These are phyloP conservation scores for Eulithis testata DNA, from an alignment of 2,888 invertebrate genomes.

Conservation along the genomic window DNA sequence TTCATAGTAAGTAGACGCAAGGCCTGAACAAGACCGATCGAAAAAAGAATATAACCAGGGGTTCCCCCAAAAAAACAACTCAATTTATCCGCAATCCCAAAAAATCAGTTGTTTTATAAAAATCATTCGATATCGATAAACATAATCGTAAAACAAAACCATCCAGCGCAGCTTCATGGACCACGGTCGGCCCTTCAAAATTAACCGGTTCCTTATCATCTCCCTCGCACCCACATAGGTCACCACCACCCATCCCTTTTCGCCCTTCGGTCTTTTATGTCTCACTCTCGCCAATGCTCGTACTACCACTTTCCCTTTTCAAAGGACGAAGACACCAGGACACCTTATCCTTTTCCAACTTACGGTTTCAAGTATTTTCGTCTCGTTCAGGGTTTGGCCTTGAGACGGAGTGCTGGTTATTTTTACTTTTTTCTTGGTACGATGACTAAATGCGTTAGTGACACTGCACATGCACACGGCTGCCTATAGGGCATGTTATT, in stretches of 20 bases:
- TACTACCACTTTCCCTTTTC: slow-evolving; percentile 83
- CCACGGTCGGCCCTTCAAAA: slow-evolving; percentile 79
- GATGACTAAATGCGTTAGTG: slow-evolving; percentile 79
- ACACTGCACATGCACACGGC: slow-evolving; percentile 3
- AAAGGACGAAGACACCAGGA: slow-evolving; percentile 80
- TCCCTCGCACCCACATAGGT: slow-evolving; percentile 46
- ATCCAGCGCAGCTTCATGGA: slow-evolving; percentile 66
- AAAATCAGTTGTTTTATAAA: slow-evolving; percentile 24
- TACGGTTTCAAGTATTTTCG: slow-evolving; percentile 38
- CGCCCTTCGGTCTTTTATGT: slow-evolving; percentile 79
- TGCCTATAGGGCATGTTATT: not conserved
- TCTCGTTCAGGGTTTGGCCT: slow-evolving; percentile 79
- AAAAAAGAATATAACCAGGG: slow-evolving; percentile 10
- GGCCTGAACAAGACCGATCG: not conserved
- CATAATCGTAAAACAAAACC: slow-evolving; percentile 70
- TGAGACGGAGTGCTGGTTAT: slow-evolving; percentile 80
- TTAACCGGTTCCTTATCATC: slow-evolving; percentile 78
- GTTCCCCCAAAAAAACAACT: slow-evolving; percentile 18
- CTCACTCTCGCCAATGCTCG: slow-evolving; percentile 79
- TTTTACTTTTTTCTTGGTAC: slow-evolving; percentile 81
- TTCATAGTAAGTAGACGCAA: not conserved
- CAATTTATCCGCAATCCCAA: slow-evolving; percentile 5
- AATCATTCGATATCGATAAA: slow-evolving; percentile 71
- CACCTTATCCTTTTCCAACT: slow-evolving; percentile 49
- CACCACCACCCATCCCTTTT: slow-evolving; percentile 55